Conservation (phyloP, 2,113 vertebrate species). For the Catharus bicknelli region DNA sequence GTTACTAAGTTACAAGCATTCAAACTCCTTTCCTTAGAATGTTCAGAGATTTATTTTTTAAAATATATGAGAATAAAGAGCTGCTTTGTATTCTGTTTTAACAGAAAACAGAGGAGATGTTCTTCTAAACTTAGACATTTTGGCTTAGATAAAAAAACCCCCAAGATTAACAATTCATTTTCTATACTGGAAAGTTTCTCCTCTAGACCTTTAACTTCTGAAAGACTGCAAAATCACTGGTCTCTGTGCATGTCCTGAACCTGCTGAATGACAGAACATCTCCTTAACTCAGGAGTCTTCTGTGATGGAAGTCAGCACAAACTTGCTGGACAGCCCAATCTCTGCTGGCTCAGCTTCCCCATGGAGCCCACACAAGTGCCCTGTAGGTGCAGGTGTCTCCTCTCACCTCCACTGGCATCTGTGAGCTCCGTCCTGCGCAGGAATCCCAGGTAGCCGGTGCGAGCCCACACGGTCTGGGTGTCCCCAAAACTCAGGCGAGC, state of each 20-base stretch:
- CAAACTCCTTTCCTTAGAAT: background rate
- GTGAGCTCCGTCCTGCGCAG: slow-evolving; percentile 94
- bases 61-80: background rate
- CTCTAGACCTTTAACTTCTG: background rate
- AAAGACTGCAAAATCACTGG: background rate
- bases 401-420: slow-evolving; percentile 91
- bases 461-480: slow-evolving; percentile 91
- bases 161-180: background rate
- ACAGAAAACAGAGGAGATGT: background rate
- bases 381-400: too few species aligned
- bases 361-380: background rate
- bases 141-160: background rate
- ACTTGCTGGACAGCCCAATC: background rate
- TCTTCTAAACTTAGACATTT: background rate
- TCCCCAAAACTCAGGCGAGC: slow-evolving; percentile 93
- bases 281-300: background rate
- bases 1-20: background rate
- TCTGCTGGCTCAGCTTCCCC: background rate
- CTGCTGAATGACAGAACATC: background rate
- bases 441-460: slow-evolving; percentile 95
- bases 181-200: background rate
- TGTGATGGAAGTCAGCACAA: background rate
- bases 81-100: background rate
- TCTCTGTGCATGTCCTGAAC: background rate
- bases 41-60: background rate